Conservation (phyloP, 2,797 vertebrate genomes). For the Cirrhinus mrigala region DNA sequence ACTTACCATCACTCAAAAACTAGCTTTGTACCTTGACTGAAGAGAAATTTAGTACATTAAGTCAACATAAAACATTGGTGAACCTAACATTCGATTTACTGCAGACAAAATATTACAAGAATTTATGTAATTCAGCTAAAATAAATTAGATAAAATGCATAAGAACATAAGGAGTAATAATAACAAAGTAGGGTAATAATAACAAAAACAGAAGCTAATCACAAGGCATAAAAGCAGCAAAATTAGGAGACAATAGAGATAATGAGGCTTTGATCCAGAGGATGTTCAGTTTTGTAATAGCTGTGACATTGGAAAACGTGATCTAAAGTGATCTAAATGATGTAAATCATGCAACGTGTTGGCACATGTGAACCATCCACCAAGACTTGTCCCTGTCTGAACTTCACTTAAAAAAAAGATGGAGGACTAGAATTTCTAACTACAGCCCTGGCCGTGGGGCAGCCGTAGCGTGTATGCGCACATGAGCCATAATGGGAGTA, state of each 20-base stretch:
- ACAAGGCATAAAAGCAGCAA: background rate
- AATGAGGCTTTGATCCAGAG: background rate
- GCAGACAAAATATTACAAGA: background rate
- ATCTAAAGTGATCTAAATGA: too few relatives aligned
- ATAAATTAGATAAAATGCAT: background rate
- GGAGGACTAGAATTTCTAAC: background rate
- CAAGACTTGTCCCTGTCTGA: constrained; percentile 6
- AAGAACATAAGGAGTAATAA: background rate
- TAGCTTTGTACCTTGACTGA: background rate
- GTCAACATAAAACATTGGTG: background rate
- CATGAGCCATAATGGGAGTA: background rate
- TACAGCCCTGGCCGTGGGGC: background rate
- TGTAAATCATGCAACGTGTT: background rate
- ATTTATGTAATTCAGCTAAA: background rate
- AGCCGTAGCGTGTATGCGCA: background rate
- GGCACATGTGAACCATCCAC: background rate
- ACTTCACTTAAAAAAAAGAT: constrained; percentile 15
- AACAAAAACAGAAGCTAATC: background rate
- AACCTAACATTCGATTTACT: background rate
- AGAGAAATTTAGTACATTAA: background rate
- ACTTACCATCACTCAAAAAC: too few relatives aligned
- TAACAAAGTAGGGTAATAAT: background rate
- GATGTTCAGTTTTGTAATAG: background rate
- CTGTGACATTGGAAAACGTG: background rate
- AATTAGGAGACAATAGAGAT: background rate